These are phyloP conservation scores for Ivindomyrus marchei DNA, from an alignment of 2,113 vertebrate genomes.

Conservation along the genomic window DNA sequence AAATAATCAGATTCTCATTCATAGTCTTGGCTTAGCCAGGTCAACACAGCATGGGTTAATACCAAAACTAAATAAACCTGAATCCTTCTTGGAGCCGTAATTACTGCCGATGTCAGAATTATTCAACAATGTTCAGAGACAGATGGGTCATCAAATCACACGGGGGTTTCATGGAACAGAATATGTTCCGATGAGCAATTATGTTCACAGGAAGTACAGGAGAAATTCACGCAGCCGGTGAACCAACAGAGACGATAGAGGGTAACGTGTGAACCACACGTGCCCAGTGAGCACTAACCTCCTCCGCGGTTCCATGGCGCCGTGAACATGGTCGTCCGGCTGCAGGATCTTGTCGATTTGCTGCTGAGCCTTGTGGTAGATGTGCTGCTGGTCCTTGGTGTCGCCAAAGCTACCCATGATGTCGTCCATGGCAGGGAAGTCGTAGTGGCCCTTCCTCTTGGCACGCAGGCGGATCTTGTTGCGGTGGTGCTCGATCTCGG, in stretches of 20 bases:
- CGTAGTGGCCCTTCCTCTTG: slow-evolving; percentile 94
- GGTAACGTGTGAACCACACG: background rate
- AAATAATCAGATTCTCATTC: background rate
- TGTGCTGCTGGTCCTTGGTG: slow-evolving; percentile 76
- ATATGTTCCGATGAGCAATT: background rate
- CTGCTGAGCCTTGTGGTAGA: slow-evolving; percentile 88
- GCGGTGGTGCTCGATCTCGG: slow-evolving; percentile 94
- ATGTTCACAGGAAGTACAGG: background rate
- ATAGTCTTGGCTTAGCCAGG: background rate
- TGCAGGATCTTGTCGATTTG: slow-evolving; percentile 98
- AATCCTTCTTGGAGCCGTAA: background rate
- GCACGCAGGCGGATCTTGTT: slow-evolving; percentile 95
- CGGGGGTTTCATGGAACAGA: background rate
- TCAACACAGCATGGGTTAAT: background rate
- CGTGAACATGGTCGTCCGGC: slow-evolving; percentile 70
- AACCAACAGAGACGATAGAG: background rate
- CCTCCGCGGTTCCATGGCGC: slow-evolving; percentile 84
- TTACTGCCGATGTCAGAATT: background rate
- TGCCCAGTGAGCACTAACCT: slow-evolving; percentile 52
- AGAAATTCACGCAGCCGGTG: background rate
- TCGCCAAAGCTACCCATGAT: slow-evolving; percentile 62
- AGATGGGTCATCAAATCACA: background rate
- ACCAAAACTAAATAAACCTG: background rate
- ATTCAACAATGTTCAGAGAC: background rate
- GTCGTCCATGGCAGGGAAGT: slow-evolving; percentile 90